Evolutionary conservation across 2,797 vertebrate genomes (phyloP).

Genomic region (Scyliorhinus canicula): DNA sequence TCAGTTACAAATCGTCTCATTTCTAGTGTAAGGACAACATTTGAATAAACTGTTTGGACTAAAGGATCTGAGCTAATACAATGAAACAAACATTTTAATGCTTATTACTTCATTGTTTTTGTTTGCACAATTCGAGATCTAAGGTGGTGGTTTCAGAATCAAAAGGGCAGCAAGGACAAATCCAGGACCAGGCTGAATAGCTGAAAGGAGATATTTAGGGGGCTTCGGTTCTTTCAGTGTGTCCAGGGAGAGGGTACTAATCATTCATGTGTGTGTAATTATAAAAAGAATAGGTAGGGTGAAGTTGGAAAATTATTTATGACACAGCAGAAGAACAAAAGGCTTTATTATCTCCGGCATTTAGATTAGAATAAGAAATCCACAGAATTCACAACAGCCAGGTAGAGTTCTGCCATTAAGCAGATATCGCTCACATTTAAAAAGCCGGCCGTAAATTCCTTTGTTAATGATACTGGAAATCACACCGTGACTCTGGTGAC

Average conservation of each 20-base stretch:
- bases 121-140: not conserved
- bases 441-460: not conserved
- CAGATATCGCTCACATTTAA: not conserved
- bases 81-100: not conserved
- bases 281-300: not conserved
- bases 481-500: not conserved
- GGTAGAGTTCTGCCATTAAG: not conserved
- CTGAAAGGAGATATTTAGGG: not conserved
- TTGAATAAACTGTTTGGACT: not conserved
- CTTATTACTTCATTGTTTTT: not conserved
- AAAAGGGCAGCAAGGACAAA: not conserved
- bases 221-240: not conserved
- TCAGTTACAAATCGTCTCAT: not conserved
- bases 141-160: not conserved
- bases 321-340: not conserved
- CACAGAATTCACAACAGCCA: not conserved
- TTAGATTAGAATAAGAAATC: not conserved
- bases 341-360: not conserved
- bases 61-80: not conserved
- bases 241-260: not conserved
- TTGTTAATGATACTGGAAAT: too few relatives aligned
- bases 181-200: not conserved
- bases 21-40: not conserved
- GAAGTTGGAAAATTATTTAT: not conserved
- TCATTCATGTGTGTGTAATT: not conserved